Evolutionary conservation across 2,113 vertebrate species (phyloP), one percentile per base, ranked within the genome.

Genomic region (Anarhynchus alexandrinus): DNA sequence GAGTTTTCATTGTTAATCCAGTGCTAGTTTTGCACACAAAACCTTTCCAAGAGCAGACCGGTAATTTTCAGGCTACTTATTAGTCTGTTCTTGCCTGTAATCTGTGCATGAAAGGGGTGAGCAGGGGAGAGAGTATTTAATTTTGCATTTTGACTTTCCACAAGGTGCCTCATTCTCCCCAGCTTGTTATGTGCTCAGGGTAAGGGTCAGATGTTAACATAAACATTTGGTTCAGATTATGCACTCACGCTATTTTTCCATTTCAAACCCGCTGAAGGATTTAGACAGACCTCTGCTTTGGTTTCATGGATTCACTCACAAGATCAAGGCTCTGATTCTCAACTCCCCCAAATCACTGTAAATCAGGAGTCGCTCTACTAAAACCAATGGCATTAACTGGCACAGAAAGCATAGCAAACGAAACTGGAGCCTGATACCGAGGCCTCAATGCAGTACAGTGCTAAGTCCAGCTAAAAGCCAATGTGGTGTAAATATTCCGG

Each of bases 301-400:
- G 66, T 92, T 92, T 96, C 80, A 69, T 6, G 27, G 65, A 84
- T 86, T 71, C 69, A 36, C 65, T 90, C 55, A 55, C 61, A 76
- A 94, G 90, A 89, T 9, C 9, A 29, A 96, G 92, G 86, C 59
- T 92, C 69, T 70, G 81, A 97, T 94, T 76, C 97, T 97, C 92
- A 95, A 77, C 91, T 72, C 76, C 26, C 38, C 47, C 0, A 3
- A 43, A 61, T 23, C 62, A 43, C 57, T 57, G 47, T 49, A 92
- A 49, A 88, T 65, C 65, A 89, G 70, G 43, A 95, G 49, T n/a
- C 15, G 6, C 66, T 84, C 38, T 42, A 19, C 47, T 57, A 82
- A 94, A 93, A 84, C 40, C 81, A 72, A 40, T 42, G 43, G 88
- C 69, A 73, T 64, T 74, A 88, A 77, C 45, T 51, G 55, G 64